Evolutionary conservation across 2,797 vertebrate species (phyloP).

Genomic region (Holocentrus rufus): DNA sequence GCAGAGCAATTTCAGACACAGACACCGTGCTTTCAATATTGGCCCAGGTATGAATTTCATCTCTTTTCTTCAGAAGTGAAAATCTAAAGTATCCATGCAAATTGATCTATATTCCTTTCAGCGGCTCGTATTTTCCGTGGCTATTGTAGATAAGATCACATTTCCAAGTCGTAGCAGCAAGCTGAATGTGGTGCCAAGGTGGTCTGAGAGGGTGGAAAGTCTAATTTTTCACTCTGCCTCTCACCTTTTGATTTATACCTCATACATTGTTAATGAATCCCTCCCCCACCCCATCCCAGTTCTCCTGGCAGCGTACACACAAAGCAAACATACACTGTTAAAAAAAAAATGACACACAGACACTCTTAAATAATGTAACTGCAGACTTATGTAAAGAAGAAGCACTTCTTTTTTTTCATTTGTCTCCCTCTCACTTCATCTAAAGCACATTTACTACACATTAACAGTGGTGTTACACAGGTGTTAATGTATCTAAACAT

Average conservation of each 20-base stretch:
- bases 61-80: constrained; percentile 47
- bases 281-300: constrained; percentile 6
- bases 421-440: constrained; percentile 21
- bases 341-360: constrained; percentile 30
- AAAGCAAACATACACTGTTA: constrained; percentile 29
- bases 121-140: constrained; percentile 50
- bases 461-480: constrained; percentile 12
- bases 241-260: constrained; percentile 64
- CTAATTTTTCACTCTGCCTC: constrained; percentile 48
- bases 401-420: constrained; percentile 24
- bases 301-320: background rate
- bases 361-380: constrained; percentile 7
- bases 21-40: constrained; percentile 48
- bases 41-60: constrained; percentile 78
- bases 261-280: constrained; percentile 67
- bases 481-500: constrained; percentile 26
- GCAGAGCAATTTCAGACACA: constrained; percentile 63
- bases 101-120: constrained; percentile 61
- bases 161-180: constrained; percentile 47
- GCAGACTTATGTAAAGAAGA: constrained; percentile 35
- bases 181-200: constrained; percentile 31
- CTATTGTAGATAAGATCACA: constrained; percentile 56
- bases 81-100: constrained; percentile 47
- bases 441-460: constrained; percentile 17
- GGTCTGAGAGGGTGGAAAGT: constrained; percentile 39